phyloP scores from a whole-genome alignment of 2,888 invertebrate genomes.

The Meghimatium bilineatum region DNA sequence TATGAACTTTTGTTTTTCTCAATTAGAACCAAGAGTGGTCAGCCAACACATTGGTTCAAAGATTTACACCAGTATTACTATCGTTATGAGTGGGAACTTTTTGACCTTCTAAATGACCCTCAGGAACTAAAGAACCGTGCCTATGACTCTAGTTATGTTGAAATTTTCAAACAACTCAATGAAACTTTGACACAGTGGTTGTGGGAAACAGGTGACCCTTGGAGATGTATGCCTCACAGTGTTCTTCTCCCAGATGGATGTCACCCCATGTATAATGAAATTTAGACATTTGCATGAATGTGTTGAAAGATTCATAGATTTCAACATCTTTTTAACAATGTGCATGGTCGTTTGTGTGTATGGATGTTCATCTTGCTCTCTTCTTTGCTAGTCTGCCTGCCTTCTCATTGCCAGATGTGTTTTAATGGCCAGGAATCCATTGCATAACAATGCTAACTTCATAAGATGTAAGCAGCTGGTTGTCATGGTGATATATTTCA shows the following conservation, averaged over 20 bases:
- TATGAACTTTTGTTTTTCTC: neutral
- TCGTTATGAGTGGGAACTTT: constrained; percentile 92
- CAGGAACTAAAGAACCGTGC: constrained; percentile 86
- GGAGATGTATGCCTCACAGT: constrained; percentile 89
- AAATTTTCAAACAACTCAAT: constrained; percentile 80
- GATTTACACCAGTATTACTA: constrained; percentile 86
- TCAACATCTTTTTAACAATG: no score
- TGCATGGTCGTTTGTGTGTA: no score
- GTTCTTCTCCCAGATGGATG: constrained; percentile 80
- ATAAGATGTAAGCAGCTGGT: no score
- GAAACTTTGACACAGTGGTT: constrained; percentile 85
- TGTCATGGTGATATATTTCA: no score
- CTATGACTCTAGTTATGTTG: constrained; percentile 73
- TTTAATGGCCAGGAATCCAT: no score
- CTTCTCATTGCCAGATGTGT: no score
- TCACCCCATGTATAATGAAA: constrained; percentile 36
- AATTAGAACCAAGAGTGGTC: constrained; percentile 80
- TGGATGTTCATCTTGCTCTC: no score
- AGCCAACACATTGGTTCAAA: constrained; percentile 88
- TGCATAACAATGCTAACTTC: no score
- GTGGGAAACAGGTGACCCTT: constrained; percentile 87
- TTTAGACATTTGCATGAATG: neutral
- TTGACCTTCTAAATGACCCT: constrained; percentile 87
- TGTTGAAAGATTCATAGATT: no score
- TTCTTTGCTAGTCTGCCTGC: no score